phyloP scores from a whole-genome alignment of 2,888 invertebrate species.

The Drosophila siamana region DNA sequence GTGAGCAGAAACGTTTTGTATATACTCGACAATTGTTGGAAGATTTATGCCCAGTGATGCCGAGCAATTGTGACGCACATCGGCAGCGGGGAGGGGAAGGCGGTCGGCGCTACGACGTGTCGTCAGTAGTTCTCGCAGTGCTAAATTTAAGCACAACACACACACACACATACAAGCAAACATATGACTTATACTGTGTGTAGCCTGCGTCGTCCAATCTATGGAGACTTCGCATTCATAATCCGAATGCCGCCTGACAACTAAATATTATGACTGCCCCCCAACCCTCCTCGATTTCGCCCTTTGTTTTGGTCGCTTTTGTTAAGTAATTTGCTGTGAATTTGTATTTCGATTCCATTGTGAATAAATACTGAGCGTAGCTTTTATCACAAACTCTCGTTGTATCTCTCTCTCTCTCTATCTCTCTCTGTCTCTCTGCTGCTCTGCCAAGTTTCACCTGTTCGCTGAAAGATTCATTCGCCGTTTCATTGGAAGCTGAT shows the following conservation, averaged over 20 bases:
- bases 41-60: conserved; percentile 45
- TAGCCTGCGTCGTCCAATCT: neutral
- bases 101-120: neutral
- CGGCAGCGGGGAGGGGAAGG: neutral
- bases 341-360: conserved; percentile 25
- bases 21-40: conserved; percentile 37
- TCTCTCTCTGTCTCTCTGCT: too few relatives aligned
- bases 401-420: too few relatives aligned
- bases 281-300: too few relatives aligned
- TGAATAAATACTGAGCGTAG: conserved; percentile 15
- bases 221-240: conserved; percentile 16
- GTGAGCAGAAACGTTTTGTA: conserved; percentile 25
- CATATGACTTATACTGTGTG: neutral
- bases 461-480: conserved; percentile 64
- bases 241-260: conserved; percentile 45
- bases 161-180: too few relatives aligned
- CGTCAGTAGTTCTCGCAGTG: conserved; percentile 21
- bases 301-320: conserved; percentile 4
- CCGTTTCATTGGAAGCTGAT: conserved; percentile 55
- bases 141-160: conserved; percentile 36
- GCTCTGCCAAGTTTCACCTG: conserved; percentile 40
- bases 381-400: neutral
- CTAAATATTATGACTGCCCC: conserved; percentile 31
- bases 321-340: conserved; percentile 48
- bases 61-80: conserved; percentile 59